phyloP scores from a whole-genome alignment of 1,140 invertebrate genomes.

The Bombus waltoni region DNA sequence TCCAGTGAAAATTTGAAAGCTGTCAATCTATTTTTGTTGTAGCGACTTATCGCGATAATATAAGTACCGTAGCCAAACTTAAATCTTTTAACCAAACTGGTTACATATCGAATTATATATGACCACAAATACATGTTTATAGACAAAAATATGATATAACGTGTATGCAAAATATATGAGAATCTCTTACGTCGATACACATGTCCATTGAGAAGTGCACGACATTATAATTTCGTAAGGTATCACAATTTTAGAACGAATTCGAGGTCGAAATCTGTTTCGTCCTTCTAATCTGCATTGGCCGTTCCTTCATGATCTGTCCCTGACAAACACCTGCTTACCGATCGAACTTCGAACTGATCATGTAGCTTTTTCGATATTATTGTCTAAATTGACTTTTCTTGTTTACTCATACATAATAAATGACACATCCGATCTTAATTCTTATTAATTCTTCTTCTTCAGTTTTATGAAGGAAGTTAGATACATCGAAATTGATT shows the following conservation, averaged over 20 bases:
- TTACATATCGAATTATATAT: not conserved
- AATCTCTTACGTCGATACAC: not conserved
- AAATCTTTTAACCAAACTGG: not conserved
- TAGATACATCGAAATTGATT: not conserved
- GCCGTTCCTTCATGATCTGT: constrained; percentile 29
- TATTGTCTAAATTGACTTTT: not conserved
- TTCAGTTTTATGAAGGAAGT: not conserved
- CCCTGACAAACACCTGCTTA: constrained; percentile 32
- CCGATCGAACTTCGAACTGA: not conserved
- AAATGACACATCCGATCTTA: not conserved
- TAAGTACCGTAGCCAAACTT: not conserved
- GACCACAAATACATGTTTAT: not conserved
- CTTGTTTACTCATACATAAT: too few relatives aligned
- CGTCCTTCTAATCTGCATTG: constrained; percentile 62
- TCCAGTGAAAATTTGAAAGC: not conserved
- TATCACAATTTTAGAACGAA: constrained; percentile 66
- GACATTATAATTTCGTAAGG: constrained; percentile 58
- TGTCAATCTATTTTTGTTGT: not conserved
- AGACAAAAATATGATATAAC: not conserved
- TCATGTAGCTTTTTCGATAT: not conserved
- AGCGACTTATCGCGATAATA: not conserved
- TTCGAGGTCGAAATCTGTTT: constrained; percentile 68
- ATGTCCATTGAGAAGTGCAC: constrained; percentile 46
- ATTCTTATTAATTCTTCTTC: not conserved
- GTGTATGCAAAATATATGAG: constrained; percentile 1